A percentile compares a stretch with the other conserved stretches of the same genome.
Evolutionary conservation across 2,797 vertebrate genomes (phyloP).

Genomic region (Clangula hyemalis): DNA sequence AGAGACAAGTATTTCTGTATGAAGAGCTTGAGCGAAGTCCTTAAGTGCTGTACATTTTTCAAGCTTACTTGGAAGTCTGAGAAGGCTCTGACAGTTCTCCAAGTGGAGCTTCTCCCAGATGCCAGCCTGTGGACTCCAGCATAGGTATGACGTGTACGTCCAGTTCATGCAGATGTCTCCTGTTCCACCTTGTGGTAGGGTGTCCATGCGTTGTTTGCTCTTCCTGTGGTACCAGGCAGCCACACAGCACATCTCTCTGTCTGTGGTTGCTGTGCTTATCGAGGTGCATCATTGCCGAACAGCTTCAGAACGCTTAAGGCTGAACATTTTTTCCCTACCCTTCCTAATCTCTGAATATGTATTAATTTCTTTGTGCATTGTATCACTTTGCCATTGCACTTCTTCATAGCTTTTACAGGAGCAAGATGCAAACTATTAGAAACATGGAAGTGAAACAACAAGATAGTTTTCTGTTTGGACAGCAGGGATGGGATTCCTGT

Average conservation of each 20-base stretch:
- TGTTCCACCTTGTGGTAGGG: fast-evolving
- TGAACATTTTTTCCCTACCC: background rate
- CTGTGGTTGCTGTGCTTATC: background rate
- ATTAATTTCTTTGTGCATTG: background rate
- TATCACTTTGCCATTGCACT: background rate
- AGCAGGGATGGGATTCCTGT: background rate
- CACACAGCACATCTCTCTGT: background rate
- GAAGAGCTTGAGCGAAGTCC: background rate
- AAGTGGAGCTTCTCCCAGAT: background rate
- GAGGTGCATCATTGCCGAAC: background rate
- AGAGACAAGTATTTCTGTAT: background rate
- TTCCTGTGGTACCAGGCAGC: background rate
- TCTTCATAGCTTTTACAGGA: background rate
- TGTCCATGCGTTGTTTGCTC: fast-evolving
- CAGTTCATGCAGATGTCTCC: background rate
- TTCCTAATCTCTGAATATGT: background rate
- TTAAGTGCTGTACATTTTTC: background rate
- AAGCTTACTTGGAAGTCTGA: background rate
- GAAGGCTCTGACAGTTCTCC: background rate
- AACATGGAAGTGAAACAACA: background rate
- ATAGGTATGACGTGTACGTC: background rate
- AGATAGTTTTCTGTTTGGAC: background rate
- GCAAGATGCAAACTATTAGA: background rate
- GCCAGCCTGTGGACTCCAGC: background rate
- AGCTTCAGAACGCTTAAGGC: background rate